Conservation (phyloP, 2,797 vertebrate species). For the Mus spretus region DNA sequence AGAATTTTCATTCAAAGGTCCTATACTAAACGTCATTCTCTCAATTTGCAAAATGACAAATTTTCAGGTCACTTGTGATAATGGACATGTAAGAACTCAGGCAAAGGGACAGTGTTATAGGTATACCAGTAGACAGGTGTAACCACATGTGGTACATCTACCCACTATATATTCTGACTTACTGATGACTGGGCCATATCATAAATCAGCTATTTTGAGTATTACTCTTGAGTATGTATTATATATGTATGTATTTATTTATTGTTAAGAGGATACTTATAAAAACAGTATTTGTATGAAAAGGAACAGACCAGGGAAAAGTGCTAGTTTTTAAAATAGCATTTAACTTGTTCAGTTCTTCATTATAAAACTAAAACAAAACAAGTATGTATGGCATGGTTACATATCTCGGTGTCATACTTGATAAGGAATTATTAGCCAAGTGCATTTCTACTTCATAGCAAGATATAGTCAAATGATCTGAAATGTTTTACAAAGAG, state of each 20-base stretch:
- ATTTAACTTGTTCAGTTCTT: conserved; percentile 16
- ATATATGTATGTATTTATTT: neutral
- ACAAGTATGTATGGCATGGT: neutral
- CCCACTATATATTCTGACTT: neutral
- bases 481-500: conserved; percentile 52
- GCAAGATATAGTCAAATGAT: conserved; percentile 53
- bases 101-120: neutral
- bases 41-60: conserved; percentile 13
- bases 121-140: neutral
- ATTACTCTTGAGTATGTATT: conserved; percentile 32
- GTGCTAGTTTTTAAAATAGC: conserved; percentile 47
- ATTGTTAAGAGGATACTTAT: neutral
- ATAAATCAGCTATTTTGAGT: conserved; percentile 53
- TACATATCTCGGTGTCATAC: conserved; percentile 10
- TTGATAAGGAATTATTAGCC: conserved; percentile 48
- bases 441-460: conserved; percentile 32
- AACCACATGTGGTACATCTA: neutral
- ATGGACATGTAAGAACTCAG: conserved; percentile 12
- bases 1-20: conserved; percentile 31
- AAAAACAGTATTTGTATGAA: conserved; percentile 22
- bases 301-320: conserved; percentile 49
- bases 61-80: neutral
- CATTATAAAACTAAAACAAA: conserved; percentile 42
- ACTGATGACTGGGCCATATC: neutral
- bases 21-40: conserved; percentile 23